Evolutionary conservation across 2,888 invertebrate genomes (phyloP).

Genomic region (Drosophila algonquin): DNA sequence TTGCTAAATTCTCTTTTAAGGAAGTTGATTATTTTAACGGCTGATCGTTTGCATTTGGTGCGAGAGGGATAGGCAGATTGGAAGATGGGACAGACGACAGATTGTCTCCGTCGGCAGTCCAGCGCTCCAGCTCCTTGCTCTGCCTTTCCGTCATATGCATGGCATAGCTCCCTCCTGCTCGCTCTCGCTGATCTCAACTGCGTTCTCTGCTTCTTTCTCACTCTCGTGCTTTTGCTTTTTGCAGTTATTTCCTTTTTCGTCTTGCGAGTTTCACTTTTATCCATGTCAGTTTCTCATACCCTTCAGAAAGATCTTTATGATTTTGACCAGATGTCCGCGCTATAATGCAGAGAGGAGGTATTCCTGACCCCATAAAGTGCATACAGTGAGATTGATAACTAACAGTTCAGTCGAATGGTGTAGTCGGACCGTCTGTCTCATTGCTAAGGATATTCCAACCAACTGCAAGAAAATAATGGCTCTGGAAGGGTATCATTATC

Average conservation of each 20-base stretch:
- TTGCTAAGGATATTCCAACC: background rate
- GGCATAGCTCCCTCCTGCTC: background rate
- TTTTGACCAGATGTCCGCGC: background rate
- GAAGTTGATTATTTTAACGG: slow-evolving; percentile 3
- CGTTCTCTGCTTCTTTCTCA: slow-evolving; percentile 17
- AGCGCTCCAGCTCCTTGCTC: too few species aligned
- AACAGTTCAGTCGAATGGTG: background rate
- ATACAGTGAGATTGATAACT: background rate
- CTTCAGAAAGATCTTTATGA: background rate
- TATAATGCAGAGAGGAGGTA: background rate
- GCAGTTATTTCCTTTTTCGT: slow-evolving; percentile 55
- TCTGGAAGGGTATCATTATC: background rate
- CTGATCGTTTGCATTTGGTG: background rate
- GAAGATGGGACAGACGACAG: background rate
- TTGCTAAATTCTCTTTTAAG: slow-evolving; percentile 16
- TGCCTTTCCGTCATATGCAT: too few species aligned
- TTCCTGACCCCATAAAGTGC: background rate
- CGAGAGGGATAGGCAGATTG: background rate
- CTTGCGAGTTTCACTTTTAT: slow-evolving; percentile 65
- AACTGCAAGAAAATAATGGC: background rate
- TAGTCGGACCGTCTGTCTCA: background rate
- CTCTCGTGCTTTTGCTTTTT: slow-evolving; percentile 12
- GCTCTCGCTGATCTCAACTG: background rate
- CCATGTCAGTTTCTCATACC: slow-evolving; percentile 40
- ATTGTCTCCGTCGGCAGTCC: background rate